These are phyloP conservation scores for Ctenopoma multispine DNA, from an alignment of 2,797 vertebrate species.

Conservation along the genomic window DNA sequence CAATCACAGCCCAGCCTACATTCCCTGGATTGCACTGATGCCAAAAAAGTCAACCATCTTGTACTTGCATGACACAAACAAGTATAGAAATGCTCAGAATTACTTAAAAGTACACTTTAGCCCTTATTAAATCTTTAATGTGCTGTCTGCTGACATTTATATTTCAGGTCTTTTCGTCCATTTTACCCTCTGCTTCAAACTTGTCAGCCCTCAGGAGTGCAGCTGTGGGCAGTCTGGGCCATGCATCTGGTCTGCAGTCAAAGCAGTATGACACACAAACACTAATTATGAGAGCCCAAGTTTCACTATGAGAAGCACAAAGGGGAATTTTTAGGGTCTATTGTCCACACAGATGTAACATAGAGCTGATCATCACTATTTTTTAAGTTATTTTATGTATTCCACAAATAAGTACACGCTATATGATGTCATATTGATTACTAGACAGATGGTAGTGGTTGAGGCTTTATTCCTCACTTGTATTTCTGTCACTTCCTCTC, in stretches of 20 bases:
- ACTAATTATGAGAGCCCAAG: neutral
- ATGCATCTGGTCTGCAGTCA: conserved; percentile 94
- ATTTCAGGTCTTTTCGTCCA: conserved; percentile 90
- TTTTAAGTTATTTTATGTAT: neutral
- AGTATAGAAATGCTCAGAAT: neutral
- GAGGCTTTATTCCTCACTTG: neutral
- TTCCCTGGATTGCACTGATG: neutral
- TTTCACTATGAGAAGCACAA: neutral
- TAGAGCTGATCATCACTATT: neutral
- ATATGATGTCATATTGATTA: conserved; percentile 1
- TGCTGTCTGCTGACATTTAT: conserved; percentile 10
- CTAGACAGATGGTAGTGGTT: neutral
- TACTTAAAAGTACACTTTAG: neutral
- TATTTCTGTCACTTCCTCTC: conserved; percentile 9
- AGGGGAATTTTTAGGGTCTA: neutral
- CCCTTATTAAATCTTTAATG: neutral
- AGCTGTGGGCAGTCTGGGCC: conserved; percentile 97
- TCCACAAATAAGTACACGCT: neutral
- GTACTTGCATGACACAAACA: neutral
- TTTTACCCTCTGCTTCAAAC: conserved; percentile 91
- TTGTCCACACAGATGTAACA: neutral
- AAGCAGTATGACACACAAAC: conserved; percentile 86
- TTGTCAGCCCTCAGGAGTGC: conserved; percentile 90
- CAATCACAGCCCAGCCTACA: neutral
- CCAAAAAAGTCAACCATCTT: neutral